These are phyloP conservation scores for Ianthella basta DNA, from an alignment of 37 sponge, comb jelly and placozoan species.

Conservation along the genomic window DNA sequence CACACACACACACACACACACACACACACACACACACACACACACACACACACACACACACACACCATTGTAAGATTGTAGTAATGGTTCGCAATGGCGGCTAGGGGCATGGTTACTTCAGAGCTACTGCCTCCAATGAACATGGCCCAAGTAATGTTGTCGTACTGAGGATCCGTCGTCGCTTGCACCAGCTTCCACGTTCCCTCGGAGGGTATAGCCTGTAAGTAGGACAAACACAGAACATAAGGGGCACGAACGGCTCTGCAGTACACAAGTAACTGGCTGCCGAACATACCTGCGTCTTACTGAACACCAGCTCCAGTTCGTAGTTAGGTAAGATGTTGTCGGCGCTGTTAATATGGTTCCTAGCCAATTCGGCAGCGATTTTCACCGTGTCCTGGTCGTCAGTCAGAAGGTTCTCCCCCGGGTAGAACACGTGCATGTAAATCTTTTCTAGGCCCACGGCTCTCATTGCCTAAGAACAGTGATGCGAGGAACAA, in stretches of 20 bases:
- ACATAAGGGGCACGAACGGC: too few relatives aligned
- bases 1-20: constrained; percentile 29
- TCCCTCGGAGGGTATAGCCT: constrained; percentile 73
- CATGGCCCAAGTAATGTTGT: constrained; percentile 36
- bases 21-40: constrained; percentile 21
- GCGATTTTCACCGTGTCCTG: neutral
- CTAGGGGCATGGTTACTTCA: constrained; percentile 56
- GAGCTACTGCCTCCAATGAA: constrained; percentile 77
- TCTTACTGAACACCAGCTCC: constrained; percentile 1
- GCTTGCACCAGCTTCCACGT: constrained; percentile 69
- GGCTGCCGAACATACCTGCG: constrained; percentile 4
- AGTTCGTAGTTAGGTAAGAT: constrained; percentile 10
- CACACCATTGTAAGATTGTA: constrained; percentile 35
- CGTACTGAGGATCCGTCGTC: constrained; percentile 8
- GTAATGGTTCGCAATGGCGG: constrained; percentile 54
- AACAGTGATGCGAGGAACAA: too few relatives aligned
- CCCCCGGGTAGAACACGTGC: constrained; percentile 20
- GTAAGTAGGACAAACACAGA: neutral
- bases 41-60: constrained; percentile 3
- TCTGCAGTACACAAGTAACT: too few relatives aligned
- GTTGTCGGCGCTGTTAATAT: neutral
- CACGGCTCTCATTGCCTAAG: too few relatives aligned
- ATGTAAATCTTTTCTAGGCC: neutral
- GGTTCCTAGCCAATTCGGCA: neutral
- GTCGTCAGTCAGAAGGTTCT: neutral